Percentiles rank a stretch among this genome's conserved stretches.
Conservation (phyloP, 2,113 vertebrate genomes). For the Crotalus horridus region DNA sequence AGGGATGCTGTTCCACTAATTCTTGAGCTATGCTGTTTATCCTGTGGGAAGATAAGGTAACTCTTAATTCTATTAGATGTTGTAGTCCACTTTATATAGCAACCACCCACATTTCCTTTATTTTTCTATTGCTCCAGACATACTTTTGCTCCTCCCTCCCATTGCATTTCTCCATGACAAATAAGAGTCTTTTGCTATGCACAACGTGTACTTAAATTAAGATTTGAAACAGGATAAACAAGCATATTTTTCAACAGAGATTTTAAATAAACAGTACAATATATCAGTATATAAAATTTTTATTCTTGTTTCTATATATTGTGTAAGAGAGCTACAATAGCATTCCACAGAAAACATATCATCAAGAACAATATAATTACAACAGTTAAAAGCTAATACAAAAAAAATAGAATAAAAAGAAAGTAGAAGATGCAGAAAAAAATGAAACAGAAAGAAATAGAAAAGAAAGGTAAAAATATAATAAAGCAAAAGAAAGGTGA, state of each 20-base stretch:
- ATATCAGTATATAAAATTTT: too few relatives aligned
- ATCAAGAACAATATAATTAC: too few relatives aligned
- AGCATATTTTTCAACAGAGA: background rate
- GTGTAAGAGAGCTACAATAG: background rate
- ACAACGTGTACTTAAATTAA: background rate
- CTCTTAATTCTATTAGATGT: constrained; percentile 31
- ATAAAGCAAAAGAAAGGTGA: too few relatives aligned
- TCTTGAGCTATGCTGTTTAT: fast-evolving
- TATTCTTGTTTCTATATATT: background rate
- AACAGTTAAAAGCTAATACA: too few relatives aligned
- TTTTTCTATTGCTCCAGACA: background rate
- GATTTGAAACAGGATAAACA: background rate
- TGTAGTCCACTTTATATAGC: constrained; percentile 1
- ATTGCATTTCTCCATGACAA: background rate
- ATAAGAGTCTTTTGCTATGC: background rate
- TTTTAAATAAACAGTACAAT: background rate
- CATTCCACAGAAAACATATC: background rate
- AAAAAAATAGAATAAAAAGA: too few relatives aligned
- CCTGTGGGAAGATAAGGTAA: background rate
- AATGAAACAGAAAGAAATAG: too few relatives aligned
- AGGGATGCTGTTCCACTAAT: background rate
- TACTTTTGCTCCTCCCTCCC: background rate
- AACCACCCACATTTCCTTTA: background rate
- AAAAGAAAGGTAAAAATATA: too few relatives aligned
- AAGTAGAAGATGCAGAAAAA: too few relatives aligned